Evolutionary conservation across 2,797 vertebrate species (phyloP).

Genomic region (Xiphorhynchus erythropygius): DNA sequence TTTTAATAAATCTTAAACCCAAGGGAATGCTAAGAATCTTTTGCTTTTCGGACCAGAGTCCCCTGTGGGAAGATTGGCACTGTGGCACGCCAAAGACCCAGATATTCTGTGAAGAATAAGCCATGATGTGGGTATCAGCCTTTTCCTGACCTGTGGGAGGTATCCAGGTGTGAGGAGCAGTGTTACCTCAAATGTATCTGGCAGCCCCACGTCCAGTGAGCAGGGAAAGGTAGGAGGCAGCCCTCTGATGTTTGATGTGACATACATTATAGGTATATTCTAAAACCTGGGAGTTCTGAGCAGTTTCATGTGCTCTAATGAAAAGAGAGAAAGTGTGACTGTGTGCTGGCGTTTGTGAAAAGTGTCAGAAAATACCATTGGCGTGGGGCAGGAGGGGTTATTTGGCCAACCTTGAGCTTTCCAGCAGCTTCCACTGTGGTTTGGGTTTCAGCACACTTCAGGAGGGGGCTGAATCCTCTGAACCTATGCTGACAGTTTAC

Average conservation of each 20-base stretch:
- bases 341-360: background rate
- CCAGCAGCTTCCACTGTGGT: background rate
- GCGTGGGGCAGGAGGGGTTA: background rate
- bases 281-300: background rate
- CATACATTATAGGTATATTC: background rate
- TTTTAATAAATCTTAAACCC: background rate
- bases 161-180: background rate
- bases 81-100: background rate
- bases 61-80: background rate
- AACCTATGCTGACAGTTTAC: background rate
- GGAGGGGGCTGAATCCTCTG: background rate
- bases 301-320: background rate
- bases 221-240: background rate
- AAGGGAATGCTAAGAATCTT: background rate
- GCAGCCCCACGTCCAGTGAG: background rate
- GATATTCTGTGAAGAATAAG: background rate
- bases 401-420: background rate
- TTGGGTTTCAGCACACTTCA: background rate
- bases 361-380: background rate
- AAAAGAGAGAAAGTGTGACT: background rate
- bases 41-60: background rate
- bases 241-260: background rate
- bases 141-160: background rate
- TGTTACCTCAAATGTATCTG: fast-evolving
- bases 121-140: background rate